Evolutionary conservation across 53 echinoderm and acorn worm species (phyloP).

Genomic region (Arbacia lixula): DNA sequence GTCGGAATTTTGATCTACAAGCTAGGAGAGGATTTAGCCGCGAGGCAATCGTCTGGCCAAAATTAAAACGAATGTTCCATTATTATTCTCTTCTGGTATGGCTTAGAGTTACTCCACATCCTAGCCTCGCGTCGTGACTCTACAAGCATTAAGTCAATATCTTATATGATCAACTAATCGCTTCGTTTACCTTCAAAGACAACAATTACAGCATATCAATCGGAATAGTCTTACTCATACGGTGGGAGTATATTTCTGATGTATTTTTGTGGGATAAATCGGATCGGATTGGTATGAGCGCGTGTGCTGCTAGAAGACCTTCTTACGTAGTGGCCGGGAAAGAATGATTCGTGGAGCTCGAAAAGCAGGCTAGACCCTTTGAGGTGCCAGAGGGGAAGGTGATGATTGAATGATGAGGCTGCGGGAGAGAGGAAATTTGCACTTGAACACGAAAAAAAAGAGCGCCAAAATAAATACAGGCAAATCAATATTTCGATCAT

Average conservation of each 20-base stretch:
- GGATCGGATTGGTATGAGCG: too few relatives aligned
- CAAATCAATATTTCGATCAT: constrained; percentile 32
- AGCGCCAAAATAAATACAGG: constrained; percentile 28
- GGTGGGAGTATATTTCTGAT: too few relatives aligned
- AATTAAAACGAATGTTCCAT: constrained; percentile 49
- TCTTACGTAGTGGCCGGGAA: too few relatives aligned
- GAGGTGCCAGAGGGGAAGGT: neutral
- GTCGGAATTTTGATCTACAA: constrained; percentile 31
- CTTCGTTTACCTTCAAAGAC: too few relatives aligned
- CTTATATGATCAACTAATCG: too few relatives aligned
- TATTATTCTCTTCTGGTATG: constrained; percentile 27
- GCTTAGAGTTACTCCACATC: constrained; percentile 16
- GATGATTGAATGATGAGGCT: constrained; percentile 36
- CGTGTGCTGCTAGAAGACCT: too few relatives aligned
- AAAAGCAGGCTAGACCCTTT: constrained; percentile 5
- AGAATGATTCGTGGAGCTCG: neutral
- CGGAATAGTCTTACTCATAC: too few relatives aligned
- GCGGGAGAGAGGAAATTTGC: constrained; percentile 37
- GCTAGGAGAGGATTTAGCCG: constrained; percentile 27
- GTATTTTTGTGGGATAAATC: too few relatives aligned
- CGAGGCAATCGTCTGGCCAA: constrained; percentile 13
- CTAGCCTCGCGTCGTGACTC: neutral
- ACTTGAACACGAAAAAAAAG: constrained; percentile 43
- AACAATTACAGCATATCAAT: too few relatives aligned
- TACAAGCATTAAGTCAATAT: too few relatives aligned